Conservation (phyloP, 2,113 vertebrate species). For the Pelecanus crispus region DNA sequence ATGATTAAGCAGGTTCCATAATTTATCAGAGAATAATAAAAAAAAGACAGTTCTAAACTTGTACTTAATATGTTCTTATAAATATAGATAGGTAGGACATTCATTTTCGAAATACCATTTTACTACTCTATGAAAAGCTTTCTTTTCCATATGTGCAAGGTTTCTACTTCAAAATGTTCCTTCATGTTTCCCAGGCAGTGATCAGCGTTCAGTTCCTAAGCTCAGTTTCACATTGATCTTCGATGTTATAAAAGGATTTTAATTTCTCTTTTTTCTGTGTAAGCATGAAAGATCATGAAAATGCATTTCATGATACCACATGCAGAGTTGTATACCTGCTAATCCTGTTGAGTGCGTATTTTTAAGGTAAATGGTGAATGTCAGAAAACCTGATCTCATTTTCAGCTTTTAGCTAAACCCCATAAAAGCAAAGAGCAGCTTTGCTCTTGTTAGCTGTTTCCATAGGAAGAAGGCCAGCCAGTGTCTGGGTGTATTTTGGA, state of each 20-base stretch:
- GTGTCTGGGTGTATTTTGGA: slow-evolving; percentile 49
- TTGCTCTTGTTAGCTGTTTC: slow-evolving; percentile 31
- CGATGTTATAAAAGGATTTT: neutral
- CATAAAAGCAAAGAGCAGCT: slow-evolving; percentile 45
- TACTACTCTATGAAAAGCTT: slow-evolving; percentile 23
- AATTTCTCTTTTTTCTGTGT: neutral
- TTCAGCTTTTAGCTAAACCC: slow-evolving; percentile 19
- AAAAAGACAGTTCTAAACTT: neutral
- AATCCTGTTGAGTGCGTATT: neutral
- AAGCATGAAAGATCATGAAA: neutral
- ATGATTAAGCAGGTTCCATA: neutral
- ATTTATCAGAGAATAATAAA: neutral
- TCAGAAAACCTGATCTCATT: slow-evolving; percentile 20
- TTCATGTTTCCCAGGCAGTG: slow-evolving; percentile 2
- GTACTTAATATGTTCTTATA: neutral
- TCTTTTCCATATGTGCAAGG: slow-evolving; percentile 10
- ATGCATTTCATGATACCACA: neutral
- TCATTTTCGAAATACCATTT: neutral
- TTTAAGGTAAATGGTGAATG: neutral
- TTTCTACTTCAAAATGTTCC: slow-evolving; percentile 1
- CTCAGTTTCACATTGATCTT: neutral
- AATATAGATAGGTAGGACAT: slow-evolving; percentile 22
- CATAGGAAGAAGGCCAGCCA: slow-evolving; percentile 35
- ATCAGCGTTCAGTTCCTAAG: neutral
- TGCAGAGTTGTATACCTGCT: neutral